Conservation (phyloP, 1,140 invertebrate genomes). For the Plectrocnemia conspersa region DNA sequence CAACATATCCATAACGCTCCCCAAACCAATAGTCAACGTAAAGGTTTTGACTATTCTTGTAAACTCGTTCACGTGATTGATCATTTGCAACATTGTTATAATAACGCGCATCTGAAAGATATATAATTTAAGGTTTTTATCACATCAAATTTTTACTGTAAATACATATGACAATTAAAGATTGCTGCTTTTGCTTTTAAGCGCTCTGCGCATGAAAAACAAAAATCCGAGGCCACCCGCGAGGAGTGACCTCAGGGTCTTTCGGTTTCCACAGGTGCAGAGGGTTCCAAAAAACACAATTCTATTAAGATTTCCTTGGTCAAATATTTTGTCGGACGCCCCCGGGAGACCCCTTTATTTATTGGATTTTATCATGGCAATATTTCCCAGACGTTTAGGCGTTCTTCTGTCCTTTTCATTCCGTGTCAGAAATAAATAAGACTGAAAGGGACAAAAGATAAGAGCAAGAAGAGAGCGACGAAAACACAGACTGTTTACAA, state of each 20-base stretch:
- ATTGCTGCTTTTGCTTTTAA: no score
- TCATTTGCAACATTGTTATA: no score
- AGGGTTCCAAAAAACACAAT: conserved; percentile 25
- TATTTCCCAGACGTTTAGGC: conserved; percentile 15
- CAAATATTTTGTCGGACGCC: conserved; percentile 32
- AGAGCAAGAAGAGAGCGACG: background rate
- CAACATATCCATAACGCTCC: no score
- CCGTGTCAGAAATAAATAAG: background rate
- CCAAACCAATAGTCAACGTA: no score
- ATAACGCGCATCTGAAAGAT: no score
- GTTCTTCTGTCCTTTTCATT: conserved; percentile 6
- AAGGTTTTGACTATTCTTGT: no score
- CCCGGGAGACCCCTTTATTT: conserved; percentile 30
- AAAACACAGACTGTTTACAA: no score
- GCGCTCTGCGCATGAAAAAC: background rate
- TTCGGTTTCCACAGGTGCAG: conserved; percentile 15
- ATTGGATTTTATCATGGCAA: conserved; percentile 32
- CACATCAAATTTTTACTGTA: no score
- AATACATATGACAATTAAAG: no score
- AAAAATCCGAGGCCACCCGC: conserved; percentile 12
- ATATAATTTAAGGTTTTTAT: no score
- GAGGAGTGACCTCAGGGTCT: conserved; percentile 20
- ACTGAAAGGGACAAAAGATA: background rate
- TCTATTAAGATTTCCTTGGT: conserved; percentile 32
- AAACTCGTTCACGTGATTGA: no score